These are phyloP conservation scores for Therioaphis trifolii DNA, from an alignment of 2,888 invertebrate genomes.

Conservation along the genomic window DNA sequence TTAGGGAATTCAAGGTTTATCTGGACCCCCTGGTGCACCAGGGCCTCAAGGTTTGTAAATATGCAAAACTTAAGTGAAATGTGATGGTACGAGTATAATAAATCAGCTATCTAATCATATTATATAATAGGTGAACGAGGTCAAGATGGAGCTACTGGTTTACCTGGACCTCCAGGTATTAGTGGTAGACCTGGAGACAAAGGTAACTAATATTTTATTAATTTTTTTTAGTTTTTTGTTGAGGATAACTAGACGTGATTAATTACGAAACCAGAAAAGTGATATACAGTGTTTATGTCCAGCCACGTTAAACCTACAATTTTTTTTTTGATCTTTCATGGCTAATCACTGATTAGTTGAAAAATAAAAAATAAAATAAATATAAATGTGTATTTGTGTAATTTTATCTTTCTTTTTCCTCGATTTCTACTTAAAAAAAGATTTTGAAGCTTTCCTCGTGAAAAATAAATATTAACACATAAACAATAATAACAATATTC, in stretches of 20 bases:
- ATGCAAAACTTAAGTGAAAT: not conserved
- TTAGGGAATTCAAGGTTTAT: constrained; percentile 76
- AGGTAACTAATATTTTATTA: constrained; percentile 72
- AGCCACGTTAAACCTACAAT: too few relatives aligned
- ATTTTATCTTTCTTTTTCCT: too few relatives aligned
- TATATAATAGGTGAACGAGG: constrained; percentile 81
- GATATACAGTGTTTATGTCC: too few relatives aligned
- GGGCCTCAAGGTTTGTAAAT: constrained; percentile 73
- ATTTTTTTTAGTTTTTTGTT: constrained; percentile 27
- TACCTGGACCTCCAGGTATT: constrained; percentile 77
- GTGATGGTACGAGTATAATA: not conserved
- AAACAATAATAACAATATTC: not conserved
- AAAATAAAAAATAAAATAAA: too few relatives aligned
- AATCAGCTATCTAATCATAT: not conserved
- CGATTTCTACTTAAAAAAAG: too few relatives aligned
- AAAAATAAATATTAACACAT: too few relatives aligned
- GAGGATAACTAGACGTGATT: too few relatives aligned
- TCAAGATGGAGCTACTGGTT: constrained; percentile 75
- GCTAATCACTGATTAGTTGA: too few relatives aligned
- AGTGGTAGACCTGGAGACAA: constrained; percentile 77
- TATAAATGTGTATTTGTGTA: too few relatives aligned
- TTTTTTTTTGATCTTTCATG: too few relatives aligned
- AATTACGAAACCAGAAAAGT: too few relatives aligned
- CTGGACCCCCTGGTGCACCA: constrained; percentile 77
- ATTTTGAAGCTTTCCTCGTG: too few relatives aligned